These are phyloP conservation scores for Dicerorhinus sumatrensis DNA, from an alignment of 2,113 vertebrate genomes.

Conservation along the genomic window DNA sequence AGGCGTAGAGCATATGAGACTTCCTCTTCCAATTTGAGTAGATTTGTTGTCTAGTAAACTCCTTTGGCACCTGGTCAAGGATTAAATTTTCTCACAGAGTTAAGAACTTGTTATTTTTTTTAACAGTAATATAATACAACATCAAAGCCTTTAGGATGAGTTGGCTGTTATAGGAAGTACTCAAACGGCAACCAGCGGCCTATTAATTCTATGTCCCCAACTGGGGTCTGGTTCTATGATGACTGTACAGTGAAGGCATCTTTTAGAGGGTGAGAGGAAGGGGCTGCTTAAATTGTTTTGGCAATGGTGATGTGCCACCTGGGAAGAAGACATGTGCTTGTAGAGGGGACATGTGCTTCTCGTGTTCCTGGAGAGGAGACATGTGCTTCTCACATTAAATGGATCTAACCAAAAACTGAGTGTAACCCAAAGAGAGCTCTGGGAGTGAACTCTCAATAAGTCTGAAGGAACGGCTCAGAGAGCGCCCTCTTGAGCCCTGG, in stretches of 20 bases:
- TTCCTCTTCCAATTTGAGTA: not conserved
- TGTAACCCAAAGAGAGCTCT: not conserved
- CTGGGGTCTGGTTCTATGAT: not conserved
- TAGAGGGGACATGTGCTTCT: not conserved
- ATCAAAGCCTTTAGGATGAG: not conserved
- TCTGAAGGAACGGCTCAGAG: not conserved
- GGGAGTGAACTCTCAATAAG: not conserved
- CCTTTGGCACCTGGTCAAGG: not conserved
- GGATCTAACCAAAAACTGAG: not conserved
- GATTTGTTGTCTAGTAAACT: not conserved
- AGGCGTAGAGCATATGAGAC: not conserved
- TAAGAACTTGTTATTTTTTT: not conserved
- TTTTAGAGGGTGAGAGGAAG: not conserved
- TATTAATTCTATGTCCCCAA: not conserved
- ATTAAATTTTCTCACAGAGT: conserved; percentile 23
- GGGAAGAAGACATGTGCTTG: not conserved
- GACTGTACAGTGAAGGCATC: not conserved
- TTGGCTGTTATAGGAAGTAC: not conserved
- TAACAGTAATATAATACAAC: not conserved
- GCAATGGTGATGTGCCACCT: not conserved
- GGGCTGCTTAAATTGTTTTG: not conserved
- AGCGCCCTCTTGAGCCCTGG: not conserved
- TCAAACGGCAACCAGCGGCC: accelerated
- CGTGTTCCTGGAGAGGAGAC: not conserved
- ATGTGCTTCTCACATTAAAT: not conserved